Conservation (phyloP, 2,888 invertebrate genomes). For the Ichneumoninae sp. region DNA sequence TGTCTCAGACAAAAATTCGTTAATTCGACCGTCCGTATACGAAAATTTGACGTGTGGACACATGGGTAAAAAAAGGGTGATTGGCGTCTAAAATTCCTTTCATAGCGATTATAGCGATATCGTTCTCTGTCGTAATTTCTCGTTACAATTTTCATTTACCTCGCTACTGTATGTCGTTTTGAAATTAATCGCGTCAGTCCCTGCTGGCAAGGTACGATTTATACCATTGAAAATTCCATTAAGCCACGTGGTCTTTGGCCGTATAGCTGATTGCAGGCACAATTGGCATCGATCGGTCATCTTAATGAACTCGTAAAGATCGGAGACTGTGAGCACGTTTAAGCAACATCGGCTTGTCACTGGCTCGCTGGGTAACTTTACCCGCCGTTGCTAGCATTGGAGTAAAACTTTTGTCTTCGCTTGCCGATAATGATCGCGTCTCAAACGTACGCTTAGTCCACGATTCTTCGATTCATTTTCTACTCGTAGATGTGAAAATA, state of each 20-base stretch:
- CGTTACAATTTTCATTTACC: conserved; percentile 3
- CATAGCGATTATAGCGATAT: not conserved
- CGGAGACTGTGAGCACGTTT: conserved; percentile 6
- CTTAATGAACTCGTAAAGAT: conserved; percentile 44
- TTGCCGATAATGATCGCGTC: not conserved
- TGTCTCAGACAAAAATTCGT: not conserved
- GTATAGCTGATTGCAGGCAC: conserved; percentile 77
- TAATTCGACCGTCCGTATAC: not conserved
- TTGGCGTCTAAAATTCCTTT: not conserved
- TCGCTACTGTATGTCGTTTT: conserved; percentile 29
- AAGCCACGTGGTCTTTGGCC: conserved; percentile 41
- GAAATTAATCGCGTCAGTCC: conserved; percentile 49
- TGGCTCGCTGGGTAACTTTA: not conserved
- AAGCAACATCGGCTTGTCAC: not conserved
- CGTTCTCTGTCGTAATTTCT: not conserved
- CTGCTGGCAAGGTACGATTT: conserved; percentile 73
- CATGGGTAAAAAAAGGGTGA: not conserved
- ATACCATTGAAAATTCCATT: conserved; percentile 40
- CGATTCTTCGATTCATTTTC: not conserved
- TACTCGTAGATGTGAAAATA: not conserved
- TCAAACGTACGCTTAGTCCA: not conserved
- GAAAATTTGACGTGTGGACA: not conserved
- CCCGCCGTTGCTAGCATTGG: not conserved
- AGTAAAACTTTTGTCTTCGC: conserved; percentile 9
- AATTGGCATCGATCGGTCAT: conserved; percentile 70